Evolutionary conservation across 23 tunicate species (phyloP).

Genomic region (Phallusia fumigata): DNA sequence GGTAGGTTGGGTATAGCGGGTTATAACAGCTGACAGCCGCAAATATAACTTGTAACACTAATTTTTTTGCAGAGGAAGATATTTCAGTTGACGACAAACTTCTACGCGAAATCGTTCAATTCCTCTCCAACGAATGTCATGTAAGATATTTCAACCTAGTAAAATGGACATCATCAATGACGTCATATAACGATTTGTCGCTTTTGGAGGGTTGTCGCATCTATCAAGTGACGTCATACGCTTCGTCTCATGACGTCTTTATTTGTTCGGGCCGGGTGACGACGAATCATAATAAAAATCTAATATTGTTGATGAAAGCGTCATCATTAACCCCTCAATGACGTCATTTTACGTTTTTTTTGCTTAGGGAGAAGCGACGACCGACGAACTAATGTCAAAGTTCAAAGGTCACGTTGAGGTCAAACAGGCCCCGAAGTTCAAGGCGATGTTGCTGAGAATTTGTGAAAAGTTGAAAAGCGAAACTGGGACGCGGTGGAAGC

Average conservation of each 20-base stretch:
- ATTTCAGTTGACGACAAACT: conserved; percentile 17
- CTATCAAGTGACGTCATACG: no score
- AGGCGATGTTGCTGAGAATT: conserved; percentile 33
- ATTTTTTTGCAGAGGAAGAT: neutral
- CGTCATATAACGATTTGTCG: neutral
- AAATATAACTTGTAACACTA: neutral
- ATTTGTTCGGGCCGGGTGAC: no score
- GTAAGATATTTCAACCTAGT: neutral
- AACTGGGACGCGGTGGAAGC: no score
- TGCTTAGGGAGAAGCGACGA: conserved; percentile 13
- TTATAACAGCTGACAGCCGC: neutral
- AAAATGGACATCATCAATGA: no score
- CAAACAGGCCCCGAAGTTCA: conserved; percentile 42
- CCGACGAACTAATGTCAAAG: conserved; percentile 32
- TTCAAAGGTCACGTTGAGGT: conserved; percentile 28
- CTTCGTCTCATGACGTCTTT: no score
- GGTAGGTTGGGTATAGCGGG: neutral
- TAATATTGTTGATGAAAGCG: no score
- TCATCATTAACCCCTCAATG: no score
- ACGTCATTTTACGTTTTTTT: no score
- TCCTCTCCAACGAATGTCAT: neutral
- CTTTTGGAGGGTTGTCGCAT: neutral
- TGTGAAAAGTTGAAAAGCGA: no score
- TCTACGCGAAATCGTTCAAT: conserved; percentile 10
- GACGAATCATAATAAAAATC: no score